Percentiles rank a stretch among this genome's conserved stretches.
Conservation (phyloP, 1,140 invertebrate species). For the Dryas iulia region DNA sequence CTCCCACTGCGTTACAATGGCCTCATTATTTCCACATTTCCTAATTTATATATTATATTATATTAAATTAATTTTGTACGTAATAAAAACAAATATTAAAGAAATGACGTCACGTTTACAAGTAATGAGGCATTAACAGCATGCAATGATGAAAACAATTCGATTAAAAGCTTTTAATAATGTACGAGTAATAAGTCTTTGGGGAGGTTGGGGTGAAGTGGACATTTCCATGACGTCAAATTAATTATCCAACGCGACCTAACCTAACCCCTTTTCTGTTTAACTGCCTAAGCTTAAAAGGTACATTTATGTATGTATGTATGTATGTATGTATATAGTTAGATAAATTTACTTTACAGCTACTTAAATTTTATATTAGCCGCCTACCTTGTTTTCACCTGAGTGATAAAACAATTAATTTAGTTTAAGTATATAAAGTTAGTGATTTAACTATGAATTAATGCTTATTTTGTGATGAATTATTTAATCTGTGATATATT, state of each 20-base stretch:
- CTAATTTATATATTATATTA: too few species aligned
- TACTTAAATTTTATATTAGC: conserved; percentile 4
- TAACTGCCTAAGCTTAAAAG: conserved; percentile 12
- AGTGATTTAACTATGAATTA: background rate
- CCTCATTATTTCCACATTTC: too few species aligned
- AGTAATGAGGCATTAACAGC: background rate
- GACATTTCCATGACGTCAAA: conserved; percentile 37
- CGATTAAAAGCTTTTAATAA: conserved; percentile 39
- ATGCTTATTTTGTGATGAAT: too few species aligned
- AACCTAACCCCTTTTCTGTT: conserved; percentile 43
- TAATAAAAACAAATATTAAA: background rate
- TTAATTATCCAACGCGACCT: conserved; percentile 43
- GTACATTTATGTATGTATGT: conserved; percentile 6
- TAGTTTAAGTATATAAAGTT: background rate
- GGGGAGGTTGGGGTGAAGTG: conserved; percentile 21
- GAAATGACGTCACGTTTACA: background rate
- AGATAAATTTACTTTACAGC: background rate
- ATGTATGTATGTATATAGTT: background rate
- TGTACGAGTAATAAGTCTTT: conserved; percentile 37
- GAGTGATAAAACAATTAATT: background rate
- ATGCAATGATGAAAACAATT: conserved; percentile 7
- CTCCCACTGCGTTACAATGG: too few species aligned
- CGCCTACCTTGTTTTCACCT: background rate
- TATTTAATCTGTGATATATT: too few species aligned
- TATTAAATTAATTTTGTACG: too few species aligned